Conservation (phyloP, 2,888 invertebrate genomes). For the Heliothis peltigera region DNA sequence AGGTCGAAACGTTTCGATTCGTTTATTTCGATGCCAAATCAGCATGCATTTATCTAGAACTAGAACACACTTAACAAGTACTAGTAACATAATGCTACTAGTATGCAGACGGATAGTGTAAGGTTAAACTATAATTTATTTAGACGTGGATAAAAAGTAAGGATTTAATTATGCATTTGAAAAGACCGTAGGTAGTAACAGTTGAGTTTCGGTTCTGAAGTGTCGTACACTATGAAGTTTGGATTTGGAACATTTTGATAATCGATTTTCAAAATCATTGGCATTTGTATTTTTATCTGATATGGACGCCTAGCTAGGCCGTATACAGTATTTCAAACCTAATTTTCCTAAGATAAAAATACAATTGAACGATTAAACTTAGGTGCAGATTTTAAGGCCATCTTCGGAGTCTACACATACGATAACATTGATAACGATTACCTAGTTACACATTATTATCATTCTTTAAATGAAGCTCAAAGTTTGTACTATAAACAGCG, state of each 20-base stretch:
- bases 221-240: too few species aligned
- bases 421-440: conserved; percentile 47
- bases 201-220: too few species aligned
- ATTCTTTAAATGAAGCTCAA: conserved; percentile 15
- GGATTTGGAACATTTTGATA: too few species aligned
- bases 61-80: conserved; percentile 6
- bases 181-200: too few species aligned
- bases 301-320: conserved; percentile 1
- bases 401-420: conserved; percentile 19
- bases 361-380: conserved; percentile 24
- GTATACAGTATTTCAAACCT: not conserved
- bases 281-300: conserved; percentile 9
- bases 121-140: too few species aligned
- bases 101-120: too few species aligned
- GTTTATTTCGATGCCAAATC: conserved; percentile 13
- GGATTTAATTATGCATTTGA: too few species aligned
- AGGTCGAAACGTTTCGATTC: conserved; percentile 23
- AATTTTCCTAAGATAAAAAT: conserved; percentile 19
- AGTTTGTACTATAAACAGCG: conserved; percentile 25
- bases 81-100: not conserved
- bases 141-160: too few species aligned
- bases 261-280: too few species aligned
- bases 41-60: conserved; percentile 4
- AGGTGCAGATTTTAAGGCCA: conserved; percentile 7
- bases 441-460: conserved; percentile 39